These are phyloP conservation scores for Leucophenga maculata DNA, from an alignment of 2,888 invertebrate genomes.

Conservation along the genomic window DNA sequence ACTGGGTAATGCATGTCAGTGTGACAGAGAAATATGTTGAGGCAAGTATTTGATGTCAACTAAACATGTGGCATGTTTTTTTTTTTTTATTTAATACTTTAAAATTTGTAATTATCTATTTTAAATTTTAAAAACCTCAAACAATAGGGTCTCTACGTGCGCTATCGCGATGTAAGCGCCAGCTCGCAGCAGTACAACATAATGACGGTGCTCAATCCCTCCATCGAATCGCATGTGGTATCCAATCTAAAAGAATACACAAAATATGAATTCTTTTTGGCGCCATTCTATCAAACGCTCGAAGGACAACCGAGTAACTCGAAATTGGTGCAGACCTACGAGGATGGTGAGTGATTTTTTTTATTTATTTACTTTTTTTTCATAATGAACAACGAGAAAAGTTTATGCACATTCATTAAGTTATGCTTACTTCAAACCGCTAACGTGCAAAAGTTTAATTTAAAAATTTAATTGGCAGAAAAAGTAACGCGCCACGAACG, in stretches of 20 bases:
- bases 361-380: conserved; percentile 13
- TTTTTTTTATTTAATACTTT: too few species aligned
- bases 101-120: not conserved
- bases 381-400: conserved; percentile 9
- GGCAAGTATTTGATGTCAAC: conserved; percentile 52
- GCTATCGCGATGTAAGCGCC: conserved; percentile 78
- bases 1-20: conserved; percentile 73
- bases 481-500: not conserved
- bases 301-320: conserved; percentile 96
- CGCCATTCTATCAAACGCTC: conserved; percentile 87
- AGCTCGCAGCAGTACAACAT: conserved; percentile 78
- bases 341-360: conserved; percentile 78
- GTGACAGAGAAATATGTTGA: conserved; percentile 72
- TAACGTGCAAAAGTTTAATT: conserved; percentile 36
- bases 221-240: conserved; percentile 79
- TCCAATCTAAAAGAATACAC: conserved; percentile 84
- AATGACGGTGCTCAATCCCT: conserved; percentile 77
- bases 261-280: conserved; percentile 89
- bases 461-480: conserved; percentile 40
- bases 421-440: not conserved
- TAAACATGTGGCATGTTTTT: too few species aligned
- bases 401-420: conserved; percentile 11
- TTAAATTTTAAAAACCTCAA: too few species aligned
- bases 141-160: conserved; percentile 78
- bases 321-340: conserved; percentile 86